Base-by-base conservation (phyloP, 2,113 vertebrate species). In the Anolis carolinensis region DNA sequence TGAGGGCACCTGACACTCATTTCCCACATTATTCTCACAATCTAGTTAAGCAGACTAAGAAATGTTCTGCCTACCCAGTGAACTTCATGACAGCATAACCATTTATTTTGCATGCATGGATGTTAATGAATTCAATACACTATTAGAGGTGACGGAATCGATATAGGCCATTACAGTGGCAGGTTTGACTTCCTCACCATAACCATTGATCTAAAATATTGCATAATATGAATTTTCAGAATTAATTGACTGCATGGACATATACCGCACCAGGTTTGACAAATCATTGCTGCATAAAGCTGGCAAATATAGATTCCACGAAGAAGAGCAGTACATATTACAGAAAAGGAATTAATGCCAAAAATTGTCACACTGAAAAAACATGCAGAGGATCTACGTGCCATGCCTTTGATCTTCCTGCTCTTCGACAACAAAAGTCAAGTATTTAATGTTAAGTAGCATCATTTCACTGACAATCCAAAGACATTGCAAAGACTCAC, bases 371-470 rank as follows among this genome's bases (percentile, higher is more conserved):
- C n/a, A 48, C 10, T 10, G 52, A 84, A 68, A 68, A 30, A 84
- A 78, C 30, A 55, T 30, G 21, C 2, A 74, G 72, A 48, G 21
- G 30, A 84, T 75, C 82, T 32, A 30, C 36, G 34, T 50, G 34
- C 52, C 82, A 74, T 48, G 11, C 55, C 59, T 76, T 75, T 84
- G 72, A 84, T 76, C 62, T 76, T 65, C 30, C 30, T 76, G 27
- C 59, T 84, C 36, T 59, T 72, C 55, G 11, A 71, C 44, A 52
- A 72, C 81, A 82, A 59, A 6, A 32, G 48, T 59, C 16, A 7
- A 72, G 50, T 72, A 25, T 25, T 82, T 82, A 34, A 67, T 34
- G 11, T 67, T 76, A 76, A 84, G 55, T 30, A 48, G 39, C 39
- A 50, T 75, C 67, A 25, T 50, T 27, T 76, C 21, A 44, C 1